Evolutionary conservation across 2,888 invertebrate genomes (phyloP).

Genomic region (Girardia tigrina): DNA sequence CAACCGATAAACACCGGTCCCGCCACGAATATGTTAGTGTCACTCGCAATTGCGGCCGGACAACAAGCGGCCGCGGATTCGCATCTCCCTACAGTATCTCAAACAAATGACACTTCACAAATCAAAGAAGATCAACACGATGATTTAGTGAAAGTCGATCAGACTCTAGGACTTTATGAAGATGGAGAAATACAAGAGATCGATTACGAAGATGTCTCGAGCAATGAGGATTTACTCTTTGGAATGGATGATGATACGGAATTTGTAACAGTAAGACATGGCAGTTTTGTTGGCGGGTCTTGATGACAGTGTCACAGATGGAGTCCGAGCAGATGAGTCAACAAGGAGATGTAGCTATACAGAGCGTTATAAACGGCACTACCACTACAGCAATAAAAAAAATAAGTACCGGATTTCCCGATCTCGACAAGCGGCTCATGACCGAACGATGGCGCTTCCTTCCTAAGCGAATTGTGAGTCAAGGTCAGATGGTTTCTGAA

Average conservation of each 20-base stretch:
- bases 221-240: constrained; percentile 32
- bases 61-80: constrained; percentile 5
- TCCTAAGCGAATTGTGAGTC: constrained; percentile 5
- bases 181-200: constrained; percentile 33
- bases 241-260: constrained; percentile 29
- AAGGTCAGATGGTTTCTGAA: neutral
- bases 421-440: neutral
- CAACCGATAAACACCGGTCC: neutral
- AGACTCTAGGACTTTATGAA: constrained; percentile 31
- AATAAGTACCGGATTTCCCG: constrained; percentile 12
- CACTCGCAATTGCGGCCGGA: neutral
- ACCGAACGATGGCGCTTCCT: constrained; percentile 12
- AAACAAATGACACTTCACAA: neutral
- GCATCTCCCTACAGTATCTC: neutral
- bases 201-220: constrained; percentile 32
- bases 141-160: constrained; percentile 1
- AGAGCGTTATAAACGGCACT: neutral
- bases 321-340: neutral
- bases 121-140: constrained; percentile 16
- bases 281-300: neutral
- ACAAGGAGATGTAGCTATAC: constrained; percentile 10
- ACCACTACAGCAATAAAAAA: neutral
- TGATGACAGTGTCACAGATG: too few relatives aligned
- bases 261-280: neutral
- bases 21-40: neutral